Conservation (phyloP, 2,113 vertebrate genomes). For the Siniperca chuatsi region DNA sequence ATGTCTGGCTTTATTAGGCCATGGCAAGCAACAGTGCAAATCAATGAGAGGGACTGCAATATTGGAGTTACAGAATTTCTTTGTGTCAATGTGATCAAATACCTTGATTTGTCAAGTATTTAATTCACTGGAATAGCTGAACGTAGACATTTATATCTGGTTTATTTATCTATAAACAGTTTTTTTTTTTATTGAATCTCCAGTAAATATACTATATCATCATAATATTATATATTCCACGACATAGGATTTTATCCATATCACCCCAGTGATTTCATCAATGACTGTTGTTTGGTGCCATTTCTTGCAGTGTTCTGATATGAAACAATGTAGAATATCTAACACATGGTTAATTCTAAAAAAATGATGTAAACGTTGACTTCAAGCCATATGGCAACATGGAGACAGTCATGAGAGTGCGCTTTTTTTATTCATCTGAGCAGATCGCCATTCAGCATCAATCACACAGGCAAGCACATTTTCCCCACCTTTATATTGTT, state of each 20-base stretch:
- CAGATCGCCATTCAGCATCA: not conserved
- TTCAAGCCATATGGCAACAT: not conserved
- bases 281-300: not conserved
- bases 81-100: no score
- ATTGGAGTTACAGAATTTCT: no score
- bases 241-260: not conserved
- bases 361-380: not conserved
- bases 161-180: not conserved
- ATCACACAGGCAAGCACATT: not conserved
- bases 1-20: no score
- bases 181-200: not conserved
- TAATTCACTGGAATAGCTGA: not conserved
- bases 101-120: not conserved
- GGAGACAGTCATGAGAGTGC: not conserved
- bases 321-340: not conserved
- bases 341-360: not conserved
- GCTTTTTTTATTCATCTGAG: not conserved
- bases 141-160: not conserved
- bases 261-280: not conserved
- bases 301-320: not conserved
- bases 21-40: no score
- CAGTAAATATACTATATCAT: not conserved
- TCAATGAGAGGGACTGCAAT: no score
- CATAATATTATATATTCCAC: not conserved
- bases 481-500: not conserved